Conservation (phyloP, 1,140 invertebrate species). For the Conopomorpha cramerella region DNA sequence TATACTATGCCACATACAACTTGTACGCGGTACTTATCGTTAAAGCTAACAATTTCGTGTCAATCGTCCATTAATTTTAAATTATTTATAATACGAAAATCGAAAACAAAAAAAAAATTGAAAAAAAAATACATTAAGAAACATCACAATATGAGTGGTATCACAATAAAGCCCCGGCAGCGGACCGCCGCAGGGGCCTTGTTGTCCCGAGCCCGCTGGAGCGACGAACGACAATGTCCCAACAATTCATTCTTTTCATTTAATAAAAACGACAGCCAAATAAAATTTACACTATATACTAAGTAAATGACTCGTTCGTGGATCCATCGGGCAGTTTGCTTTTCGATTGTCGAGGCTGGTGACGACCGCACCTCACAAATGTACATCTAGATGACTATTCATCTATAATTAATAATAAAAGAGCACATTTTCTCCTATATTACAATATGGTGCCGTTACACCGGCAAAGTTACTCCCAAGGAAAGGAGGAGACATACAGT, state of each 20-base stretch:
- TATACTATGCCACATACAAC: slow-evolving; percentile 14
- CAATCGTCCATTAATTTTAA: slow-evolving; percentile 17
- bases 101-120: too few relatives aligned
- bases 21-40: slow-evolving; percentile 21
- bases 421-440: too few relatives aligned
- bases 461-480: too few relatives aligned
- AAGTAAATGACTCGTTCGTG: too few relatives aligned
- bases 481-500: too few relatives aligned
- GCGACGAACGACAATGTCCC: slow-evolving; percentile 4
- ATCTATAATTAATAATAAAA: too few relatives aligned
- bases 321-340: slow-evolving; percentile 10
- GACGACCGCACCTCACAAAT: too few relatives aligned
- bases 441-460: too few relatives aligned
- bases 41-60: slow-evolving; percentile 32
- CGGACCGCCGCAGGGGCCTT: slow-evolving; percentile 17
- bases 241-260: background rate
- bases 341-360: too few relatives aligned
- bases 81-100: slow-evolving; percentile 24
- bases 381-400: too few relatives aligned
- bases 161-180: slow-evolving; percentile 24
- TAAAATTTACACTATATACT: too few relatives aligned
- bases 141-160: slow-evolving; percentile 39
- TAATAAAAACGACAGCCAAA: background rate
- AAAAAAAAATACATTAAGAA: too few relatives aligned
- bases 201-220: slow-evolving; percentile 11